Base-by-base conservation (phyloP, 2,113 vertebrate species). In the Sapayoa aenigma region DNA sequence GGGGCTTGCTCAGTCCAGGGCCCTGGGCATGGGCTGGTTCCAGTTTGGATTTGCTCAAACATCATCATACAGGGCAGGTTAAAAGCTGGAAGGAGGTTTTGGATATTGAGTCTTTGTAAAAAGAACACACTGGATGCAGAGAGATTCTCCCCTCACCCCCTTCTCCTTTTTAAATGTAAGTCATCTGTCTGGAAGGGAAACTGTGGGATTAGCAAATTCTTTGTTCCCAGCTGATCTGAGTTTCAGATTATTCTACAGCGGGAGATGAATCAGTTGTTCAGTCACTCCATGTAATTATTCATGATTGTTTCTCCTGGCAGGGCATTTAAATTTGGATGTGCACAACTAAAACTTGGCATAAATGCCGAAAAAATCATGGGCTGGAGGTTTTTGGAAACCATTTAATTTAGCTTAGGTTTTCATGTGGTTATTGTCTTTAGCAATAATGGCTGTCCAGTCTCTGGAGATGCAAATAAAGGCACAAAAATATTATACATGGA, bases 151-250 rank as follows among this genome's bases (percentile, higher is more conserved):
- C 37, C 28, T 49, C 42, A 30, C 30, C 21, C 23, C 11, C 81
- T 60, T 60, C 72, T 23, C 21, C 27, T 91, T 84, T 84, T 47
- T 4, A 69, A 82, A 59, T 27, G 12, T 21, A 55, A 86, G 41
- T 73, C 22, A 24, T 84, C 76, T 90, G 59, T 80, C 92, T 95
- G 37, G 68, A 78, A 93, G 50, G 78, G 78, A 84, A 94, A 62
- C 11, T 41, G 85, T 69, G 85, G 72, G 46, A 55, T 90, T 90
- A 66, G 87, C 85, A 50, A 59, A 67, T 67, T 76, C 93, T 93
- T 89, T 87, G 87, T 89, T 88, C 55, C 8, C n/a, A 20, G 6
- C 53, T 71, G 94, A 79, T 93, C 73, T 28, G 8, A 86, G 79
- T 31, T 66, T 76, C 31, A 86, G 86, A 83, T 85, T 37, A 24